Conservation (phyloP, 2,113 vertebrate genomes). For the Ceuthmochares aereus region DNA sequence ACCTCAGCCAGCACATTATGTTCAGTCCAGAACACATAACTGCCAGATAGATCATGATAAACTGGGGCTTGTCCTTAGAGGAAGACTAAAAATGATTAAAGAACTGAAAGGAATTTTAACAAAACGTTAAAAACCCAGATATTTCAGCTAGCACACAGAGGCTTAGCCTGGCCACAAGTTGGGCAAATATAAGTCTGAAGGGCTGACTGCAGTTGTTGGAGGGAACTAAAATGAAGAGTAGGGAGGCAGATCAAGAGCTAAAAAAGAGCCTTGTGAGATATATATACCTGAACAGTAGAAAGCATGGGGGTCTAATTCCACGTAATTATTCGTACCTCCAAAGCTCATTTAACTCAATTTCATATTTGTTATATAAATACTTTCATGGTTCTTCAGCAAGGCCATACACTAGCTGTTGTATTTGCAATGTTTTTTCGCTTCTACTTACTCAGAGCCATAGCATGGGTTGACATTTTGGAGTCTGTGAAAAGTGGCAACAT, state of each 20-base stretch:
- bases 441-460: background rate
- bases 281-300: background rate
- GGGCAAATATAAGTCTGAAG: background rate
- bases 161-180: background rate
- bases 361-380: background rate
- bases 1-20: background rate
- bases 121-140: background rate
- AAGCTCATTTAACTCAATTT: background rate
- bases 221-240: background rate
- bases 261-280: background rate
- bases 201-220: background rate
- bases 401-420: background rate
- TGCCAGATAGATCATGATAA: slow-evolving; percentile 30
- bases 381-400: background rate
- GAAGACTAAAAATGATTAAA: background rate
- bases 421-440: background rate
- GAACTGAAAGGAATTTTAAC: slow-evolving; percentile 5
- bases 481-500: background rate
- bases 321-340: background rate
- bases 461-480: background rate
- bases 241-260: background rate
- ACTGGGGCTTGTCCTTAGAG: background rate
- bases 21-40: background rate
- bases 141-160: background rate
- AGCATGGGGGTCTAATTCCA: background rate